Conservation (phyloP, 2,113 vertebrate genomes). For the Semnornis frantzii region DNA sequence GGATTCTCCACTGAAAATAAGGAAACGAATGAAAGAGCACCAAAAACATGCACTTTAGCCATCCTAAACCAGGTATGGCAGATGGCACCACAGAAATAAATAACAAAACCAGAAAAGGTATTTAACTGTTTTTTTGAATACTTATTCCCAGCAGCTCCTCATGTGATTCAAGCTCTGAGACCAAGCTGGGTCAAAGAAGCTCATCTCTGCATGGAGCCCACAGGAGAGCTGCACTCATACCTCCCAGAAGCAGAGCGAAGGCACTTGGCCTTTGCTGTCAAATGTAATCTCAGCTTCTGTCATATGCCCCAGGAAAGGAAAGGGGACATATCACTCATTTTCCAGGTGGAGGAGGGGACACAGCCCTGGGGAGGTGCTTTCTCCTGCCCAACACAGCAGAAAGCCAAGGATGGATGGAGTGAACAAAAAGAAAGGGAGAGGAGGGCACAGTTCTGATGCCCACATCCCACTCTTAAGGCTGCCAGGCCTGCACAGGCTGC, state of each 20-base stretch:
- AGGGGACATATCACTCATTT: background rate
- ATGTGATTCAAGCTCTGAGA: background rate
- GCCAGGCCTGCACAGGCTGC: background rate
- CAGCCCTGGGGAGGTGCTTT: background rate
- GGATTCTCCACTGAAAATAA: background rate
- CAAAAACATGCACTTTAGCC: background rate
- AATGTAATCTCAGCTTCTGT: background rate
- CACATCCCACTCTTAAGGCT: background rate
- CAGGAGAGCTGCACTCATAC: background rate
- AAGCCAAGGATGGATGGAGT: background rate
- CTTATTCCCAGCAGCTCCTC: background rate
- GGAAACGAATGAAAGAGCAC: background rate
- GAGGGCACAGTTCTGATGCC: background rate
- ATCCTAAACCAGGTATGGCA: background rate
- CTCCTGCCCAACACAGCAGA: background rate
- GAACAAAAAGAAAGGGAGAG: background rate
- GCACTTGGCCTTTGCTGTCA: background rate
- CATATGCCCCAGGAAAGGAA: accelerated
- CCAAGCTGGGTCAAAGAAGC: accelerated
- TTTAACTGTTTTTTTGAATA: background rate
- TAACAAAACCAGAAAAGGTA: background rate
- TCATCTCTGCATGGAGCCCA: background rate
- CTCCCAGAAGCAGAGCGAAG: background rate
- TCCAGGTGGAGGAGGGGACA: background rate
- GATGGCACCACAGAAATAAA: background rate